A percentile compares a stretch with the other conserved stretches of the same genome.
These are phyloP conservation scores for Ptiloglossa arizonensis DNA, from an alignment of 1,140 invertebrate genomes.

Conservation along the genomic window DNA sequence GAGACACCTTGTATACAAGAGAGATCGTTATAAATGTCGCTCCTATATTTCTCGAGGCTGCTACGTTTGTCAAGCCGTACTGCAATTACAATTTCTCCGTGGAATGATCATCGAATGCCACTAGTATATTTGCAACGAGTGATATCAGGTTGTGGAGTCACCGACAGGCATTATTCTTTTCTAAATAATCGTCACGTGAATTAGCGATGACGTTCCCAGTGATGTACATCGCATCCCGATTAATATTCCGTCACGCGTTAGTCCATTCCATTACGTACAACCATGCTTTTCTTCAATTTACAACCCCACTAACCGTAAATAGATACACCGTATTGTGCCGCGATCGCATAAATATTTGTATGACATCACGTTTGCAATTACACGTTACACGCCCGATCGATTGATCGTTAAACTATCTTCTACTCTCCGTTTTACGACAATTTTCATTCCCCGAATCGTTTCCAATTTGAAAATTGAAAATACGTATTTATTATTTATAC, in stretches of 20 bases:
- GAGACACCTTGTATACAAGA: too few species aligned
- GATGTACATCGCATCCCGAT: conserved; percentile 3
- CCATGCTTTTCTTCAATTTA: conserved; percentile 35
- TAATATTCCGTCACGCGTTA: conserved; percentile 2
- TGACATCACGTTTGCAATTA: conserved; percentile 17
- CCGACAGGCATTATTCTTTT: conserved; percentile 7
- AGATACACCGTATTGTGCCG: conserved; percentile 12
- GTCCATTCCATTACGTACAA: background rate
- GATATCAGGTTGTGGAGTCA: conserved; percentile 44
- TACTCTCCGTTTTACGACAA: background rate
- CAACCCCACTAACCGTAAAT: conserved; percentile 1
- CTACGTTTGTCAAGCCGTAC: too few species aligned
- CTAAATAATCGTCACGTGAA: conserved; percentile 26
- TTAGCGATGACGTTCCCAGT: conserved; percentile 23
- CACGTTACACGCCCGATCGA: conserved; percentile 8
- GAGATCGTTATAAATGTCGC: too few species aligned
- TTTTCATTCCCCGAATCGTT: background rate
- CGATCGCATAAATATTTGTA: conserved; percentile 28
- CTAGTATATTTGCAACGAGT: conserved; percentile 7
- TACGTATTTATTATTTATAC: too few species aligned
- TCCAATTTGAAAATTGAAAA: background rate
- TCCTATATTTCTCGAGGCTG: too few species aligned
- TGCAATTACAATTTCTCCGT: background rate
- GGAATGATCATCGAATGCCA: background rate
- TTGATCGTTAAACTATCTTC: background rate